phyloP scores from a whole-genome alignment of 2,888 invertebrate genomes.

The Stenolophus ochropezus region DNA sequence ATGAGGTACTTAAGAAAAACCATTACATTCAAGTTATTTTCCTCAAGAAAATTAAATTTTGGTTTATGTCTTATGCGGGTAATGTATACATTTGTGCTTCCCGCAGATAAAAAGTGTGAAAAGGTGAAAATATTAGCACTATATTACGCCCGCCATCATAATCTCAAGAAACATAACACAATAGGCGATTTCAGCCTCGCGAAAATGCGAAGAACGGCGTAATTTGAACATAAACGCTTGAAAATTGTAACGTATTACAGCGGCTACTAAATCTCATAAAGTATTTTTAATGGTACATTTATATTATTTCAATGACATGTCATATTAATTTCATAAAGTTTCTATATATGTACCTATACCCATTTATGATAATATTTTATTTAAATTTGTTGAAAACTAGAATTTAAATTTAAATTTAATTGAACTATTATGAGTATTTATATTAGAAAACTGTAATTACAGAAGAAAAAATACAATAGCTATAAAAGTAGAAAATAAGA shows the following conservation, averaged over 20 bases:
- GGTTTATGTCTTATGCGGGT: slow-evolving; percentile 58
- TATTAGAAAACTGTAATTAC: too few relatives aligned
- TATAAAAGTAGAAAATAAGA: too few relatives aligned
- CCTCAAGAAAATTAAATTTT: slow-evolving; percentile 58
- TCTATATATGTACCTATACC: too few relatives aligned
- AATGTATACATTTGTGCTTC: slow-evolving; percentile 55
- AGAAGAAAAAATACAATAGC: too few relatives aligned
- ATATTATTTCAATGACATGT: too few relatives aligned
- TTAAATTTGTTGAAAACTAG: too few relatives aligned
- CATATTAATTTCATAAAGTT: too few relatives aligned
- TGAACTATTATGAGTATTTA: too few relatives aligned
- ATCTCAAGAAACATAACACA: neutral
- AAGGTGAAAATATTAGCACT: slow-evolving; percentile 28
- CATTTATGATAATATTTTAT: too few relatives aligned
- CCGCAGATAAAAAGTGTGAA: slow-evolving; percentile 33
- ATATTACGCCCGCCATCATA: neutral
- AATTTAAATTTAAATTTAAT: too few relatives aligned
- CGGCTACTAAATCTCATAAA: neutral
- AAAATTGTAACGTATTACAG: neutral
- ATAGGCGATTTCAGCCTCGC: neutral
- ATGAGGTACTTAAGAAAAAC: slow-evolving; percentile 60
- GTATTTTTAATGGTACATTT: neutral
- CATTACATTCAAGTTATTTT: slow-evolving; percentile 60
- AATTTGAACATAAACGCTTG: neutral
- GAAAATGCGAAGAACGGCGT: neutral